A percentile compares a stretch with the other conserved stretches of the same genome.
Evolutionary conservation across 1,140 invertebrate genomes (phyloP).

Genomic region (Cyclina sinensis): DNA sequence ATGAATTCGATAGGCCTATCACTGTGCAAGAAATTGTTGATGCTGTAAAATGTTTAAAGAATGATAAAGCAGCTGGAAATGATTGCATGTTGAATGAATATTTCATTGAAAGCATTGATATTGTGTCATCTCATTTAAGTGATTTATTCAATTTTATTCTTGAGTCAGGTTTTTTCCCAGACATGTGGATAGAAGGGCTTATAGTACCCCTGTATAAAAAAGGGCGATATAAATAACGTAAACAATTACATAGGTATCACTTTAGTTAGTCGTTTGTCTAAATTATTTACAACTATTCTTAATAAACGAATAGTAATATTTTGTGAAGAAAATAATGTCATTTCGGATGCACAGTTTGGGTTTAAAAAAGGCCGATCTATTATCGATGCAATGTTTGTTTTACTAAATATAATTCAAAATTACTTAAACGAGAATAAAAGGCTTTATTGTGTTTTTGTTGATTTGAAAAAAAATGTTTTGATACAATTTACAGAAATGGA

Average conservation of each 20-base stretch:
- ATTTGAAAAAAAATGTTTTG: not conserved
- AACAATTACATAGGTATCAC: slow-evolving; percentile 69
- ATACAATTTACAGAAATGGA: not conserved
- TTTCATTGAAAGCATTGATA: too few species aligned
- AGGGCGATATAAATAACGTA: slow-evolving; percentile 35
- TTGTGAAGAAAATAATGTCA: slow-evolving; percentile 54
- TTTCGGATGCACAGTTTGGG: slow-evolving; percentile 67
- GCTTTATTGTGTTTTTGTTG: too few species aligned
- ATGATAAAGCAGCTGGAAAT: not conserved
- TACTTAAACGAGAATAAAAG: too few species aligned
- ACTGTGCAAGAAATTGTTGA: too few species aligned
- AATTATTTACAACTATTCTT: slow-evolving; percentile 61
- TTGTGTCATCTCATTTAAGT: not conserved
- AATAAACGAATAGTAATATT: slow-evolving; percentile 26
- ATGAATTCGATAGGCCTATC: slow-evolving; percentile 1
- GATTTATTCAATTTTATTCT: slow-evolving; percentile 10
- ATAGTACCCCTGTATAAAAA: slow-evolving; percentile 67
- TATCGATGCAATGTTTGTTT: slow-evolving; percentile 50
- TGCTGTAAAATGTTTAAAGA: slow-evolving; percentile 1
- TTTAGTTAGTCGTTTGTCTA: slow-evolving; percentile 57
- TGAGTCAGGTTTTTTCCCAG: not conserved
- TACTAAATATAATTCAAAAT: not conserved
- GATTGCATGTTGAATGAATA: too few species aligned
- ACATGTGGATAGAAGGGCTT: slow-evolving; percentile 54
- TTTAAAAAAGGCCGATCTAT: slow-evolving; percentile 64